Evolutionary conservation across 2,888 invertebrate species (phyloP).

Genomic region (Invenusta paracnida): DNA sequence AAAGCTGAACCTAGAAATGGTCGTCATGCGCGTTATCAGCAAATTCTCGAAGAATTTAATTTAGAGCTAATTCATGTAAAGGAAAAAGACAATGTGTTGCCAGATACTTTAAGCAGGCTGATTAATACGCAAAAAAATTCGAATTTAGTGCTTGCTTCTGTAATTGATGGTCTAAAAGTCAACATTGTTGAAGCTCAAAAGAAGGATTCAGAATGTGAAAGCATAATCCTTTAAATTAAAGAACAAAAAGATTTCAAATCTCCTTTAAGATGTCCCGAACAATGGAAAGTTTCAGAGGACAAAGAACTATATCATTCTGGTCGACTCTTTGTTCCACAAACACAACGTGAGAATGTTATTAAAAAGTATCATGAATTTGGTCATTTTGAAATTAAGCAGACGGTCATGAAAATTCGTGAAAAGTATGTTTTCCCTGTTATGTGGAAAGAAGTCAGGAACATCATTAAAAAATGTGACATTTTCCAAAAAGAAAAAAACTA

Average conservation of each 20-base stretch:
- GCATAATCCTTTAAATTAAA: not conserved
- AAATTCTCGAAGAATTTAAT: constrained; percentile 31
- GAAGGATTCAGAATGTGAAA: not conserved
- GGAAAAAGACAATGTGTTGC: not conserved
- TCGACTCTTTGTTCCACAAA: constrained; percentile 28
- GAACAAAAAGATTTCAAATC: not conserved
- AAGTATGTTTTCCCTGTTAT: not conserved
- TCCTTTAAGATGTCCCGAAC: not conserved
- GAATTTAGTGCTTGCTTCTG: not conserved
- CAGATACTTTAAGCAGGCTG: constrained; percentile 30
- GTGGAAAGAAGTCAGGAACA: not conserved
- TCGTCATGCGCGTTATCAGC: constrained; percentile 27
- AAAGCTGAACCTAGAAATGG: constrained; percentile 32
- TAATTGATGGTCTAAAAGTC: constrained; percentile 1
- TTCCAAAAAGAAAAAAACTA: not conserved
- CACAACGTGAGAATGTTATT: not conserved
- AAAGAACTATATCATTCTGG: not conserved
- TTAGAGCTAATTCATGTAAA: constrained; percentile 7
- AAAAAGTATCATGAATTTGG: constrained; percentile 18
- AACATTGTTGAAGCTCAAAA: constrained; percentile 17
- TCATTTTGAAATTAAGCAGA: constrained; percentile 1
- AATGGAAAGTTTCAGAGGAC: not conserved
- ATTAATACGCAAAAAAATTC: constrained; percentile 14
- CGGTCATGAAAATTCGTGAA: not conserved
- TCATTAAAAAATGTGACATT: not conserved